Conservation (phyloP, 2,113 vertebrate species). For the Motacilla alba region DNA sequence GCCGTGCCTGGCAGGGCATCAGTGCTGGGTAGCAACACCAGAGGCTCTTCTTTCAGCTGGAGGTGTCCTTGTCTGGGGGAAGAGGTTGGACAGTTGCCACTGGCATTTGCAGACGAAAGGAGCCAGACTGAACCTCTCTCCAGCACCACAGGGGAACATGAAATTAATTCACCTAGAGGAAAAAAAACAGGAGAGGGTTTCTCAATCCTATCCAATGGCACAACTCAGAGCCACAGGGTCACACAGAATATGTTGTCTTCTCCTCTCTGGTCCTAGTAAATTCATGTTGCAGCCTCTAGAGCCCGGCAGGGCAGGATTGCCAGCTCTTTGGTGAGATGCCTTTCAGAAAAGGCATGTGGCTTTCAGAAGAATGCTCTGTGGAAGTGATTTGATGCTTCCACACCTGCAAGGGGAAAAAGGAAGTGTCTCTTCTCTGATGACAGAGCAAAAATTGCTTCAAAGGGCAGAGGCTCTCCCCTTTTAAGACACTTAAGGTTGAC, state of each 20-base stretch:
- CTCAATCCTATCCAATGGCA: neutral
- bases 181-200: neutral
- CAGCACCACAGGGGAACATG: neutral
- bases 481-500: neutral
- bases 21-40: rapidly evolving
- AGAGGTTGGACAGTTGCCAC: neutral
- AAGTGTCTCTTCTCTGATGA: neutral
- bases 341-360: neutral
- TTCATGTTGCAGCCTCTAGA: neutral
- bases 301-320: neutral
- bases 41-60: neutral
- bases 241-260: neutral
- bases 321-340: neutral
- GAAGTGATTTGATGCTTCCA: neutral
- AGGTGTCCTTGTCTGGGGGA: neutral
- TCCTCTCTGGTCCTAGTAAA: neutral
- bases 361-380: neutral
- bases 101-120: neutral
- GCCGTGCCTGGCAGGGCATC: rapidly evolving
- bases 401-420: neutral
- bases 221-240: neutral
- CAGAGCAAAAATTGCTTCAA: neutral
- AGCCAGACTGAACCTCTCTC: neutral
- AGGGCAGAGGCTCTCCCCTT: neutral
- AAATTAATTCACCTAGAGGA: neutral